Evolutionary conservation across 2,113 vertebrate species (phyloP), one percentile per base, ranked within the genome.

Genomic region (Raja brachyura): DNA sequence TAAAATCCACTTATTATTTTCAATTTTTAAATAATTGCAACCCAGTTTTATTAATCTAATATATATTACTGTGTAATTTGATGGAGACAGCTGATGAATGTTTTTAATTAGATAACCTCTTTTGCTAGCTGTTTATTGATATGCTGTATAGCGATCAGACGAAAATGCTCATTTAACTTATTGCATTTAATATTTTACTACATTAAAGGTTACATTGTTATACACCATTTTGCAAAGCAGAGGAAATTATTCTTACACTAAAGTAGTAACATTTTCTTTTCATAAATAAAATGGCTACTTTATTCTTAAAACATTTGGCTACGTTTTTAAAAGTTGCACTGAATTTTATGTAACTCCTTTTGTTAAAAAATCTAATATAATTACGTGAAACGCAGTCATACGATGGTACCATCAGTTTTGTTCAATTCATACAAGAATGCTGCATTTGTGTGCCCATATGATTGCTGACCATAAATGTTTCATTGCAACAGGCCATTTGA

Each of bases 101-200:
- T 59, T 59, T 13, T 59, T 18, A 59, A 56, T 28, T 22, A 25
- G 9, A 56, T 59, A 59, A 61, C 28, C 3, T 83, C 79, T 83
- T 79, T 83, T 83, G 79, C 48, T n/a, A 83, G 79, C 79, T 83
- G 6, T 85, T 85, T 85, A 28, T 56, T 54, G 54, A 8, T 83
- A 54, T 83, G 20, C 54, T 56, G 10, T 59, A 28, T 59, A 59
- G n/a, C 11, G 59, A 61, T 85, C 25, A 61, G 56, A 56, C 14
- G 9, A 85, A 28, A 61, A 48, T 85, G 56, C 56, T 13, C 14
- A 59, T 25, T 59, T n/a, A 59, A 85, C 59, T 0, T 83, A 56
- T 83, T 83, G 8, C 54, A n/a, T 85, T 85, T 85, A 61, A 85
- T 61, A 25, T 85, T 85, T 59, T 59, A 61, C 54, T 7, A n/a